These are phyloP conservation scores for Seira musarum DNA, from an alignment of 2,888 invertebrate species.

Conservation along the genomic window DNA sequence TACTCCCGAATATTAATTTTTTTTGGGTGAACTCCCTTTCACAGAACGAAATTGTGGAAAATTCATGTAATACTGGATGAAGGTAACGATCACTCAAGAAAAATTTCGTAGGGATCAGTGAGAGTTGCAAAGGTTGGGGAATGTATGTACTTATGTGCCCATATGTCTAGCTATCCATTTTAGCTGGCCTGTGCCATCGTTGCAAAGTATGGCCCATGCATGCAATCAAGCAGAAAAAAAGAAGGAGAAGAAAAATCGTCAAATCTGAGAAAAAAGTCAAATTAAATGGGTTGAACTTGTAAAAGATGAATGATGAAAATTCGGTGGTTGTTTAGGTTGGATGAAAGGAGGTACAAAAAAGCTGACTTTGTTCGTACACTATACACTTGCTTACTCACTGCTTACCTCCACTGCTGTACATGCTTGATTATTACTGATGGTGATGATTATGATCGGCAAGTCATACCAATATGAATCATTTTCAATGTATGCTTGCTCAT, in stretches of 20 bases:
- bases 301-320: slow-evolving; percentile 44
- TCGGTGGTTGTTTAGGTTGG: slow-evolving; percentile 21
- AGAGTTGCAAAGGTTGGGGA: neutral
- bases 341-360: slow-evolving; percentile 1
- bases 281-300: slow-evolving; percentile 60
- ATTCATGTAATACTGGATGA: slow-evolving; percentile 19
- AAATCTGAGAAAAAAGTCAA: slow-evolving; percentile 29
- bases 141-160: neutral
- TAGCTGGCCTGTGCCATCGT: neutral
- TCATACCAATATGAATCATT: slow-evolving; percentile 44
- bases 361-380: neutral
- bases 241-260: slow-evolving; percentile 5
- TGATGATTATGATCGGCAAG: slow-evolving; percentile 25
- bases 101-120: neutral
- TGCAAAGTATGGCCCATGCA: neutral
- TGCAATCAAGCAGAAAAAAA: neutral
- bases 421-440: slow-evolving; percentile 21
- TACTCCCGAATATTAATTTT: neutral
- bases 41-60: neutral
- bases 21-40: slow-evolving; percentile 7
- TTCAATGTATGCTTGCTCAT: neutral
- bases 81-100: neutral
- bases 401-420: slow-evolving; percentile 3
- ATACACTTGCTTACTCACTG: slow-evolving; percentile 7
- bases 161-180: slow-evolving; percentile 3